Conservation (phyloP, 2,888 invertebrate species). For the Hypomecis atomaria region DNA sequence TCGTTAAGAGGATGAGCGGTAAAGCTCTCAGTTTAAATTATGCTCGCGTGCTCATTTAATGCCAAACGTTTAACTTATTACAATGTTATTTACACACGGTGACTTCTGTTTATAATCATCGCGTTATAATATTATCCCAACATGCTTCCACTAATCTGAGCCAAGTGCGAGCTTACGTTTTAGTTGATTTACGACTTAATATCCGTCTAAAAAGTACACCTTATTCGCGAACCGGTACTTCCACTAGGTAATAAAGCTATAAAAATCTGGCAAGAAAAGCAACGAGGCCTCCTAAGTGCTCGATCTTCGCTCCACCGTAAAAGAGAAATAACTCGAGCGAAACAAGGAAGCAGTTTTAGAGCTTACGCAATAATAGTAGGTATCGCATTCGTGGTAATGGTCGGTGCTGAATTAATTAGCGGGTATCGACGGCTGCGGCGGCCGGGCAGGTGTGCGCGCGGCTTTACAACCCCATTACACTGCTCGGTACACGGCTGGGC, state of each 20-base stretch:
- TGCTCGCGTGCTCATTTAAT: constrained; percentile 60
- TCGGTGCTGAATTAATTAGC: constrained; percentile 77
- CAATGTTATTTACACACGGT: constrained; percentile 34
- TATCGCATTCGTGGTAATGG: constrained; percentile 69
- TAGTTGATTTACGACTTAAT: constrained; percentile 36
- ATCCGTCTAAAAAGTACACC: constrained; percentile 35
- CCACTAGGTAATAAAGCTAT: constrained; percentile 44
- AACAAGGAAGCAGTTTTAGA: constrained; percentile 60
- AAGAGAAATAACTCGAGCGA: constrained; percentile 58
- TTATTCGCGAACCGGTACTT: constrained; percentile 36
- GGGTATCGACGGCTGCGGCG: constrained; percentile 53
- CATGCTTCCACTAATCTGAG: constrained; percentile 22
- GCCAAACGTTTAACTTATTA: constrained; percentile 57
- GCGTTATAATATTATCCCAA: constrained; percentile 16
- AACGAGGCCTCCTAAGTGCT: constrained; percentile 52
- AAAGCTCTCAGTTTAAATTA: constrained; percentile 70
- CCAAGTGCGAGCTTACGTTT: constrained; percentile 24
- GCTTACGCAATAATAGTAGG: constrained; percentile 61
- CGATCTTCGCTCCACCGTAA: constrained; percentile 53
- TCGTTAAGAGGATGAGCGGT: constrained; percentile 73
- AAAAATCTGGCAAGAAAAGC: constrained; percentile 45
- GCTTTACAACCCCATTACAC: constrained; percentile 74
- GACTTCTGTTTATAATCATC: constrained; percentile 22
- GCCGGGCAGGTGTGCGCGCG: constrained; percentile 70
- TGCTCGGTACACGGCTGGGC: constrained; percentile 60